Base-by-base conservation (phyloP, 2,888 invertebrate genomes). In the Hipparchia semele region DNA sequence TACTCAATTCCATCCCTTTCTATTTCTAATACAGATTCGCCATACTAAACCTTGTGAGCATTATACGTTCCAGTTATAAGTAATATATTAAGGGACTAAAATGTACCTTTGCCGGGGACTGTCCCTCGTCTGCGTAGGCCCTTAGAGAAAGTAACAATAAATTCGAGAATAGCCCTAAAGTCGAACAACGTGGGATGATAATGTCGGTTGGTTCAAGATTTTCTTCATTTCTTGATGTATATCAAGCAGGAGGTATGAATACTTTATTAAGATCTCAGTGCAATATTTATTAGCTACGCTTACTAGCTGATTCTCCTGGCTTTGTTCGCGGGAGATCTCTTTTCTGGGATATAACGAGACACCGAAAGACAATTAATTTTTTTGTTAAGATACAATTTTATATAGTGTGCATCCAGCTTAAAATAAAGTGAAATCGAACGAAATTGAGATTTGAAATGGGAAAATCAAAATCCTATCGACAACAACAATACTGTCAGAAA, bases 191-290 rank as follows among this genome's bases (percentile, higher is more conserved):
- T 88, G 86, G 88, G 88, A 73, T 70, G 85, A 79, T 84, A 83
- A 84, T 82, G 84, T 85, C 83, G 83, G 79, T 77, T 74, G 79
- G 80, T 86, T 83, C 85, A 83, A 80, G 85, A 84, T 86, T 88
- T 85, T 84, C 87, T 86, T 81, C 87, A 85, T 86, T 86, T 86
- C 85, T 84, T 80, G 82, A 79, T 81, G 84, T 83, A 82, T 83
- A 86, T 89, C 86, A 84, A 86, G 85, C 84, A 84, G 74, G 75
- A 81, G 83, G 86, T 87, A 86, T 86, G 84, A 88, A 87, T 87
- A 84, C 83, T 89, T 87, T 86, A 86, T 87, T 88, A 85, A 84
- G 83, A 84, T 84, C 84, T 81, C 79, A 80, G 81, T 83, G 74
- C 76, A 73, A 80, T 71, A 62, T 73, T 73, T 73, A 70, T 69